Evolutionary conservation across 1,140 invertebrate genomes (phyloP).

Genomic region (Danaus melanippus): DNA sequence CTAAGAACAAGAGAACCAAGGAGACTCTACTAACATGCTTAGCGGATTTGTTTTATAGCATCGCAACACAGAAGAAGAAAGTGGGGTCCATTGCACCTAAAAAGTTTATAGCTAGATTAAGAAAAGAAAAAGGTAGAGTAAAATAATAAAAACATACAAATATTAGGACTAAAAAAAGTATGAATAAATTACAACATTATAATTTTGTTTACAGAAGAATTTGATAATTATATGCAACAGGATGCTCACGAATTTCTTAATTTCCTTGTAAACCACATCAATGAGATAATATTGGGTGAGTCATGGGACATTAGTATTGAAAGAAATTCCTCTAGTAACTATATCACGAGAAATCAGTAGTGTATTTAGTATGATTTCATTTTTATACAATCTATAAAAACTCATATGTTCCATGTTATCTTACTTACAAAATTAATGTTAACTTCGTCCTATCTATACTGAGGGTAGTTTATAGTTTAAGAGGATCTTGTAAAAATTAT

Average conservation of each 20-base stretch:
- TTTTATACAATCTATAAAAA: too few relatives aligned
- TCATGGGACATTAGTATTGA: conserved; percentile 10
- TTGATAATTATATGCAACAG: conserved; percentile 99
- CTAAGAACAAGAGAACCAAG: conserved; percentile 97
- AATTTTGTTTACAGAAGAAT: conserved; percentile 86
- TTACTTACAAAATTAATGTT: too few relatives aligned
- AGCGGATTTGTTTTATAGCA: conserved; percentile 98
- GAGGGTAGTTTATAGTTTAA: too few relatives aligned
- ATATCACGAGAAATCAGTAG: too few relatives aligned
- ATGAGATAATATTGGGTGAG: conserved; percentile 92
- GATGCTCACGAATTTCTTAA: conserved; percentile 99
- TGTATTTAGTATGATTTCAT: too few relatives aligned
- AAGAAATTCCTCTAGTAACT: too few relatives aligned
- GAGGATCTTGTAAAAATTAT: too few relatives aligned
- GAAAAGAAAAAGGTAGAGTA: conserved; percentile 95
- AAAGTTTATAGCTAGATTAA: conserved; percentile 97
- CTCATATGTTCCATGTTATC: too few relatives aligned
- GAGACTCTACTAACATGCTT: conserved; percentile 98
- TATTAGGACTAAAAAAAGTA: not conserved
- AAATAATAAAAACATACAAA: not conserved
- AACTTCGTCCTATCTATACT: too few relatives aligned
- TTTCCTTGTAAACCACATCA: conserved; percentile 97
- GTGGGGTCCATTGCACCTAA: conserved; percentile 99
- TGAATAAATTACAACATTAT: conserved; percentile 1
- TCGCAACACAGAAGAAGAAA: conserved; percentile 99